Evolutionary conservation across 2,113 vertebrate species (phyloP).

Genomic region (Clinocottus analis): DNA sequence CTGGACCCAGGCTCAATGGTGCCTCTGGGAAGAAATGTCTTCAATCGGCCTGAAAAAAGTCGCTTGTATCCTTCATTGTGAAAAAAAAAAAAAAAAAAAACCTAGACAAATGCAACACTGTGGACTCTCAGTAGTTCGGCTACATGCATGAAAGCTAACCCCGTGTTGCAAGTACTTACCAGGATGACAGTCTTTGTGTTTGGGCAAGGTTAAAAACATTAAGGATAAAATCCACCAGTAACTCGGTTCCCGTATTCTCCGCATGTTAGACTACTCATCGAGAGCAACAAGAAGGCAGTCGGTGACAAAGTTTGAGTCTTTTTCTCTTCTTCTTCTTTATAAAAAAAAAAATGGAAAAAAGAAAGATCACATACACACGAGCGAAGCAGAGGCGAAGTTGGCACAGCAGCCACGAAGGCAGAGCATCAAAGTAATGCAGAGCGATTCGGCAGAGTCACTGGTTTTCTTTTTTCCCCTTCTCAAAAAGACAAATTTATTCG

Average conservation of each 20-base stretch:
- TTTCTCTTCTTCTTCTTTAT: conserved; percentile 43
- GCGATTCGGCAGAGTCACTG: conserved; percentile 50
- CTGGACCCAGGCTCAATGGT: conserved; percentile 10
- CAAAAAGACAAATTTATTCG: conserved; percentile 55
- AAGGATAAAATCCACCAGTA: conserved; percentile 93
- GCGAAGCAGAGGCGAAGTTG: conserved; percentile 64
- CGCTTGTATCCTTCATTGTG: conserved; percentile 5
- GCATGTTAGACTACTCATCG: conserved; percentile 97
- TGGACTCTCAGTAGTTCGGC: neutral
- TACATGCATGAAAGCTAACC: conserved; percentile 31
- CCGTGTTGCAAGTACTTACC: conserved; percentile 85
- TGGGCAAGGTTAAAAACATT: conserved; percentile 90
- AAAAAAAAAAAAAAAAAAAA: neutral
- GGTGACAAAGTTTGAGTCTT: conserved; percentile 82
- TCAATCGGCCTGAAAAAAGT: conserved; percentile 30
- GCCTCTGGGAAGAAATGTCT: neutral
- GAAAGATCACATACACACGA: conserved; percentile 54
- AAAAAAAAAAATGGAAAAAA: neutral
- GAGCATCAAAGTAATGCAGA: conserved; percentile 64
- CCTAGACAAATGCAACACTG: neutral
- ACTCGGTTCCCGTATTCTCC: conserved; percentile 95
- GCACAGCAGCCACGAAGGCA: conserved; percentile 63
- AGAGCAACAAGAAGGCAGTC: conserved; percentile 84
- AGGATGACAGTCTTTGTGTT: conserved; percentile 92
- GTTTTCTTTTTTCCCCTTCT: neutral